A percentile compares a stretch with the other conserved stretches of the same genome.
These are phyloP conservation scores for Heterotilapia buettikoferi DNA, from an alignment of 2,113 vertebrate genomes.

Conservation along the genomic window DNA sequence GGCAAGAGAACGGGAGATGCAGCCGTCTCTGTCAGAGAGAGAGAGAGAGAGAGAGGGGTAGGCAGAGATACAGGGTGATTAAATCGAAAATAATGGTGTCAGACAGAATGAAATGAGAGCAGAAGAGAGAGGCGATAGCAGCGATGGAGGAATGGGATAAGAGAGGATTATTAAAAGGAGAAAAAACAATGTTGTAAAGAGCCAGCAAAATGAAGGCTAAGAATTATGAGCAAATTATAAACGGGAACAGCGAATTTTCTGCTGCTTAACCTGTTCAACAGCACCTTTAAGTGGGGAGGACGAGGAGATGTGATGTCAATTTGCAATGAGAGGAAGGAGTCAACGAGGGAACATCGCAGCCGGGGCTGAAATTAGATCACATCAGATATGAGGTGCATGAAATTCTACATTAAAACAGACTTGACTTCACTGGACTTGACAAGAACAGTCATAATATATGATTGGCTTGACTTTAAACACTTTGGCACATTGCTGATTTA, in stretches of 20 bases:
- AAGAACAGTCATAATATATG: neutral
- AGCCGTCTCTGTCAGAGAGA: neutral
- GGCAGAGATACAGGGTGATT: neutral
- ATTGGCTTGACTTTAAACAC: neutral
- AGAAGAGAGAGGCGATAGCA: neutral
- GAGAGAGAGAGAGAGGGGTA: neutral
- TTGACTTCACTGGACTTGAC: neutral
- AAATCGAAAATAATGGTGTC: neutral
- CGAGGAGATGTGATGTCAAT: neutral
- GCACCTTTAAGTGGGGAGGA: neutral
- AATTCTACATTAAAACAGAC: neutral
- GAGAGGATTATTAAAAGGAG: neutral
- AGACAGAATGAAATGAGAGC: neutral
- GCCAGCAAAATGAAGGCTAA: neutral
- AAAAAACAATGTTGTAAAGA: neutral
- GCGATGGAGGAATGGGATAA: neutral
- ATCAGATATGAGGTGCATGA: neutral
- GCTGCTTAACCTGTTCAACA: neutral
- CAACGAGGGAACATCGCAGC: neutral
- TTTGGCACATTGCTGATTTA: neutral
- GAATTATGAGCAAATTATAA: neutral
- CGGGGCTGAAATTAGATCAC: neutral
- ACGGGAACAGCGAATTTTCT: neutral
- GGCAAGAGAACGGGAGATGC: neutral
- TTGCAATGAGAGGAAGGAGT: neutral